phyloP scores from a whole-genome alignment of 1,140 invertebrate species.

The Aphaenogaster rudis region DNA sequence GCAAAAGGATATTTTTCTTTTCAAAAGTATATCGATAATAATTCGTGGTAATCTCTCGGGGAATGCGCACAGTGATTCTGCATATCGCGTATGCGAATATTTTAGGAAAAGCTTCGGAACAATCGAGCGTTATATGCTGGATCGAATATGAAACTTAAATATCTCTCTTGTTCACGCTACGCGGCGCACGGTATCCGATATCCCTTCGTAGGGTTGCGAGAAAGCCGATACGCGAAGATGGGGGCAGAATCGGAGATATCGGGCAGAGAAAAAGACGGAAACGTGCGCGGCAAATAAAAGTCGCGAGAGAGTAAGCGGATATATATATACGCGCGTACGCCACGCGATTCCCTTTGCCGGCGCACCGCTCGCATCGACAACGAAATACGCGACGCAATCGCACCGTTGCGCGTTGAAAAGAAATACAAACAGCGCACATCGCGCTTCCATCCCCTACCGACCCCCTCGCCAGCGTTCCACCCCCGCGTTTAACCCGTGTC shows the following conservation, averaged over 20 bases:
- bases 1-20: not conserved
- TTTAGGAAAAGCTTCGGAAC: not conserved
- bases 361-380: not conserved
- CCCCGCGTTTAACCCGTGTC: slow-evolving; percentile 7
- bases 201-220: not conserved
- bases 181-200: slow-evolving; percentile 10
- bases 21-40: not conserved
- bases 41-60: not conserved
- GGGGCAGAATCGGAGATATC: slow-evolving; percentile 7
- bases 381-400: slow-evolving; percentile 47
- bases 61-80: not conserved
- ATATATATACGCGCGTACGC: not conserved
- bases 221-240: slow-evolving; percentile 47
- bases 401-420: not conserved
- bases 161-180: slow-evolving; percentile 31
- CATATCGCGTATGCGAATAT: no score
- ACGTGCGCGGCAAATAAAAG: slow-evolving; percentile 37
- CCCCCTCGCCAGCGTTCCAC: not conserved
- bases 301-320: slow-evolving; percentile 13
- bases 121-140: not conserved
- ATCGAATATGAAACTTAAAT: slow-evolving; percentile 24
- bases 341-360: slow-evolving; percentile 35
- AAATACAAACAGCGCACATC: slow-evolving; percentile 25
- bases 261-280: slow-evolving; percentile 19
- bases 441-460: not conserved